phyloP scores from a whole-genome alignment of 2,797 vertebrate species.

The Synaphobranchus kaupii region DNA sequence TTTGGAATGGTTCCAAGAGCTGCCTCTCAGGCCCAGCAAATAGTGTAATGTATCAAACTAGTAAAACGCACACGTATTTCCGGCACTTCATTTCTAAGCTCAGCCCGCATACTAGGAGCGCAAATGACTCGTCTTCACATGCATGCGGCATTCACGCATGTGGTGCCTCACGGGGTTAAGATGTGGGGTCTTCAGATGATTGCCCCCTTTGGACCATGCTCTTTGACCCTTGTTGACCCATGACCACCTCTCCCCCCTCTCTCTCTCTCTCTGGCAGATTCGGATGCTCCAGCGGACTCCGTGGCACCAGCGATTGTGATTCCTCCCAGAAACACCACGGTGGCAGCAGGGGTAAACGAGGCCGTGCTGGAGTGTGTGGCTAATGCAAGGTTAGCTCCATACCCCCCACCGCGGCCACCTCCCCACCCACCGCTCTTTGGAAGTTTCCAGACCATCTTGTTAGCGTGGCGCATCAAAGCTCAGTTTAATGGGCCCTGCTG shows the following conservation, averaged over 20 bases:
- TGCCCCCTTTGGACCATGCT: neutral
- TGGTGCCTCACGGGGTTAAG: neutral
- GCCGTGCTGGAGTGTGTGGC: constrained; percentile 75
- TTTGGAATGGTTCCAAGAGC: constrained; percentile 1
- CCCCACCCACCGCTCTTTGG: neutral
- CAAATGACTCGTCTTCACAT: neutral
- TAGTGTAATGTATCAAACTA: neutral
- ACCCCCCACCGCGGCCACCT: constrained; percentile 21
- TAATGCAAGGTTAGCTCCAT: constrained; percentile 67
- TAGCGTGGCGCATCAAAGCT: neutral
- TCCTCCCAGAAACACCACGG: constrained; percentile 70
- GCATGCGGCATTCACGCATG: neutral
- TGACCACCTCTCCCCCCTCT: neutral
- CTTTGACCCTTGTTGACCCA: neutral
- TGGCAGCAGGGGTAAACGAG: constrained; percentile 65
- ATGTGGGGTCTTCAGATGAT: neutral
- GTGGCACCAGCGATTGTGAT: constrained; percentile 62
- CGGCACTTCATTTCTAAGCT: neutral
- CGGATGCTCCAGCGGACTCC: constrained; percentile 7
- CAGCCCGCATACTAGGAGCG: neutral
- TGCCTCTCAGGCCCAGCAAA: neutral
- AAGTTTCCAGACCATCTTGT: neutral
- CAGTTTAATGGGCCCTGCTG: neutral
- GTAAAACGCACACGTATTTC: neutral
- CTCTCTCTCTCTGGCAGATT: constrained; percentile 58